Percentiles rank a stretch among this genome's conserved stretches.
Evolutionary conservation across 2,113 vertebrate genomes (phyloP).

Genomic region (Myxocyprinus asiaticus): DNA sequence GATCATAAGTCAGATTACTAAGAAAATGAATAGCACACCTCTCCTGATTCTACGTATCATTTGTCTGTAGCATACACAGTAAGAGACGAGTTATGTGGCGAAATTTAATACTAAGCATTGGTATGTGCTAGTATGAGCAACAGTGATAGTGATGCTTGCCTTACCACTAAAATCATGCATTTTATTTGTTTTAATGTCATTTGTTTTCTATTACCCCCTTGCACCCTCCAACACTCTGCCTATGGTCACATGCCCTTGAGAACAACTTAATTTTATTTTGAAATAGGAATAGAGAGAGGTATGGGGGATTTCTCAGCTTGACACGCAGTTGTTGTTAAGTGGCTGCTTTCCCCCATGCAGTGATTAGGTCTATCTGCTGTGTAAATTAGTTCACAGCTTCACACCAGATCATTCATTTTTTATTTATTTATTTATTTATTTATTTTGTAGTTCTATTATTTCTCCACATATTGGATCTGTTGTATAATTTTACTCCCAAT

Average conservation of each 20-base stretch:
- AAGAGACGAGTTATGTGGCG: too few species aligned
- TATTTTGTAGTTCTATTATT: not conserved
- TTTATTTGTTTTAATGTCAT: too few species aligned
- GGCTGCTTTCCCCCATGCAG: slow-evolving; percentile 24
- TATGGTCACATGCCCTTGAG: slow-evolving; percentile 11
- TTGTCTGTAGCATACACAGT: too few species aligned
- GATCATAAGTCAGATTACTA: too few species aligned
- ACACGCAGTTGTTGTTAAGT: slow-evolving; percentile 36
- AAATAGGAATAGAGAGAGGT: slow-evolving; percentile 1
- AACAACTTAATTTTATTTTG: slow-evolving; percentile 1
- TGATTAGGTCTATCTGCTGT: slow-evolving; percentile 36
- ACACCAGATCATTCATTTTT: slow-evolving; percentile 14
- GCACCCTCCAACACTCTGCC: not conserved
- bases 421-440: too few species aligned
- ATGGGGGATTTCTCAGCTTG: slow-evolving; percentile 38
- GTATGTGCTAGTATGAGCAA: too few species aligned
- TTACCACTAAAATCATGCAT: too few species aligned
- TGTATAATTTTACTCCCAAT: slow-evolving; percentile 3
- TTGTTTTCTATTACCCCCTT: too few species aligned
- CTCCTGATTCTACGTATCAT: too few species aligned
- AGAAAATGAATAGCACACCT: too few species aligned
- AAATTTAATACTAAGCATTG: too few species aligned
- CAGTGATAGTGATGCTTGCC: too few species aligned
- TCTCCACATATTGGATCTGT: not conserved
- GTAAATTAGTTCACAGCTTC: slow-evolving; percentile 47